Evolutionary conservation across 2,113 vertebrate genomes (phyloP), one percentile per base, ranked within the genome.

Genomic region (Psephotus haematonotus): DNA sequence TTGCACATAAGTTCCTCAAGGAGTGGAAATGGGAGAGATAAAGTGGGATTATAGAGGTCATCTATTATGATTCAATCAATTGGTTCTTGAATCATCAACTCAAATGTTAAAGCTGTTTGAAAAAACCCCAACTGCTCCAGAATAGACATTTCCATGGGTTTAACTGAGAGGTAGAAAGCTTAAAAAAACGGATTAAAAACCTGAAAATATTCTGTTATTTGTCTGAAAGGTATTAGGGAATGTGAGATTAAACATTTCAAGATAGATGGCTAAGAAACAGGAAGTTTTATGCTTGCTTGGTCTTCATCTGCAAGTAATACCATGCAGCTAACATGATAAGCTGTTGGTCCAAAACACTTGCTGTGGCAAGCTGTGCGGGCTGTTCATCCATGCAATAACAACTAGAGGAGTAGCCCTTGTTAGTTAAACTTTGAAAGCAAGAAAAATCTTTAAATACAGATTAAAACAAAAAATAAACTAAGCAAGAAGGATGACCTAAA

Each of bases 361-460:
- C 57, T 0, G 0, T 55, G 72, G n/a, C 37, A 57, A 87, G 33
- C 1, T 2, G 25, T 9, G 39, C 71, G 23, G 70, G 72, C 65
- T 79, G 77, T 27, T 89, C 43, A 67, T 49, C 13, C 31, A 44
- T 70, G 64, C 23, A 88, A 60, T 39, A 72, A 63, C 18, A 68
- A 52, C n/a, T n/a, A 86, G 7, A 92, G 64, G 37, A 53, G 65
- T 0, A 75, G 41, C 90, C 47, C 43, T 47, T 2, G 44, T 65
- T 75, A 87, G 20, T 28, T 53, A 57, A 86, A 35, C 28, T 77
- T 50, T 41, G 35, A 93, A 82, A 94, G 33, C 4, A 82, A 47
- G 11, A n/a, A 85, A 86, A 47, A 22, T 29, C 43, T 79, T 50
- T 53, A 80, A 72, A 65, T 28, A 37, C 4, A 65, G 24, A 86